These are phyloP conservation scores for Xiphophorus couchianus DNA, from an alignment of 2,113 vertebrate genomes.

Conservation along the genomic window DNA sequence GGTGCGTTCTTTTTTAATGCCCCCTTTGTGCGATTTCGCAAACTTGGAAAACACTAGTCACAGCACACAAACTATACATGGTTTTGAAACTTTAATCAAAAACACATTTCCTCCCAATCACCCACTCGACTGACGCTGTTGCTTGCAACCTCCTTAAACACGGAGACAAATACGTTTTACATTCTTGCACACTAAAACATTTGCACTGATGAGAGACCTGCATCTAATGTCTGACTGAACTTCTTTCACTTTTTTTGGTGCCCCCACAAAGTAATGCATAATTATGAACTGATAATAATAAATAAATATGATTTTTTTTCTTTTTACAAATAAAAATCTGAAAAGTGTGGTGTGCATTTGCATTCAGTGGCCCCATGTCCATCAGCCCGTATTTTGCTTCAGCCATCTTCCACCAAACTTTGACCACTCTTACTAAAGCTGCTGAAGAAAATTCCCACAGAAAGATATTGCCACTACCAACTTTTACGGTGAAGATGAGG, in stretches of 20 bases:
- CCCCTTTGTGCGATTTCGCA: conserved; percentile 60
- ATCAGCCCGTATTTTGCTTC: too few species aligned
- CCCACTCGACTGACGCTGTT: conserved; percentile 32
- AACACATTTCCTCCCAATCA: conserved; percentile 75
- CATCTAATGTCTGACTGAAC: conserved; percentile 24
- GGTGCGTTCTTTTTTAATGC: conserved; percentile 48
- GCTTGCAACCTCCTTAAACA: conserved; percentile 51
- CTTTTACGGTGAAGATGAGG: too few species aligned
- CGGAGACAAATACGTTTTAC: conserved; percentile 73
- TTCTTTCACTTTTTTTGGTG: neutral
- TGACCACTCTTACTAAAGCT: too few species aligned
- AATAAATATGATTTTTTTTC: neutral
- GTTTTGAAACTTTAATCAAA: conserved; percentile 76
- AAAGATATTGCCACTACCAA: too few species aligned
- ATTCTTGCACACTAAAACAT: conserved; percentile 60
- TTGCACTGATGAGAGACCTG: conserved; percentile 28
- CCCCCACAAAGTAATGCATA: too few species aligned
- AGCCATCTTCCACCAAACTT: too few species aligned
- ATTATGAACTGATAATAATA: too few species aligned
- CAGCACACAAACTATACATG: conserved; percentile 70
- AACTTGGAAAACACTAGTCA: conserved; percentile 70
- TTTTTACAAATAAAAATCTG: too few species aligned
- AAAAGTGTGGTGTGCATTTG: too few species aligned
- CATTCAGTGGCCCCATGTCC: too few species aligned
- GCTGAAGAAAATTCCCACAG: too few species aligned